phyloP scores from a whole-genome alignment of 2,113 vertebrate species.

The Pholis gunnellus region DNA sequence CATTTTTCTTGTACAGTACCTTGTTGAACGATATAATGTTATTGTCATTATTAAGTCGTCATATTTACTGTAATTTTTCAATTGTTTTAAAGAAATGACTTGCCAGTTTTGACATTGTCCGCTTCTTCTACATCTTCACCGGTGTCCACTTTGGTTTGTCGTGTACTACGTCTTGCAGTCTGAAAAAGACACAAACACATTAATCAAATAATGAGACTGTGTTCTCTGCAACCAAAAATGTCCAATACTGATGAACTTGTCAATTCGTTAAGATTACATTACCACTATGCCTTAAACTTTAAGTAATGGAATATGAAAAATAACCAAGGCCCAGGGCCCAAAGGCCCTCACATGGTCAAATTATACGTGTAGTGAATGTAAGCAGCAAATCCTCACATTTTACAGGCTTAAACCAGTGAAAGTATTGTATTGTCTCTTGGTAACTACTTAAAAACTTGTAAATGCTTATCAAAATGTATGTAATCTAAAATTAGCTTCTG shows the following conservation, averaged over 20 bases:
- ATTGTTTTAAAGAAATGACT: slow-evolving; percentile 1
- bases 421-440: accelerated
- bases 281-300: neutral
- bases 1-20: neutral
- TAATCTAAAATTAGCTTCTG: neutral
- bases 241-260: neutral
- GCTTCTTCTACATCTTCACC: slow-evolving; percentile 2
- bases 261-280: neutral
- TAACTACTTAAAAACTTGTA: neutral
- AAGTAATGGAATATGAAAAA: neutral
- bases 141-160: slow-evolving; percentile 30
- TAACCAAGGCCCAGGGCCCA: neutral
- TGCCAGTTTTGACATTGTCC: slow-evolving; percentile 19
- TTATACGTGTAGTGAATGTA: neutral
- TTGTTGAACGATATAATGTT: neutral
- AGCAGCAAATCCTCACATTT: neutral
- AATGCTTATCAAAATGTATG: neutral
- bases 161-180: slow-evolving; percentile 29
- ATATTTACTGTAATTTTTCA: neutral
- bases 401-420: neutral
- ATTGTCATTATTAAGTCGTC: neutral
- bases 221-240: no score
- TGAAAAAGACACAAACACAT: slow-evolving; percentile 27
- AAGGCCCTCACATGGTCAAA: neutral
- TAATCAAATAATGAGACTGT: neutral